These are phyloP conservation scores for Dreissena polymorpha DNA, from an alignment of 1,140 invertebrate species.

Conservation along the genomic window DNA sequence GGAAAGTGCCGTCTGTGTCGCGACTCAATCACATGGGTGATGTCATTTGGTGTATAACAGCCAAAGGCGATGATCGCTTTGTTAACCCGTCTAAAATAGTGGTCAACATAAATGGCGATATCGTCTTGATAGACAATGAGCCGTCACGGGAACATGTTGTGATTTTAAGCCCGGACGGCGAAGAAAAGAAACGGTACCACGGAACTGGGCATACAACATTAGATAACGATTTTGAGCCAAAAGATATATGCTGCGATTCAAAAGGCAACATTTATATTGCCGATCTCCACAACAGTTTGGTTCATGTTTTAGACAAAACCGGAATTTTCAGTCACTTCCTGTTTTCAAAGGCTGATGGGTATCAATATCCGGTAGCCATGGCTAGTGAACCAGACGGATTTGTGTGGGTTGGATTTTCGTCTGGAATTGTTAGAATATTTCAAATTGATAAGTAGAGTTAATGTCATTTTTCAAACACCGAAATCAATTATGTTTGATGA, in stretches of 20 bases:
- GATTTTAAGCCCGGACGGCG: constrained; percentile 36
- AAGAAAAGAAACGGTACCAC: constrained; percentile 49
- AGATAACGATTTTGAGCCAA: constrained; percentile 28
- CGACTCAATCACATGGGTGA: constrained; percentile 21
- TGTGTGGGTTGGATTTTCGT: constrained; percentile 39
- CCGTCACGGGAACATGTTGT: constrained; percentile 29
- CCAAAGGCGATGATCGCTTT: constrained; percentile 30
- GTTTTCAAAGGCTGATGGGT: constrained; percentile 39
- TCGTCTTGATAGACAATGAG: constrained; percentile 40
- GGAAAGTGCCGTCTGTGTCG: constrained; percentile 16
- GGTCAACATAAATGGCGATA: constrained; percentile 38
- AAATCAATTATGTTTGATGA: background rate
- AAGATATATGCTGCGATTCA: constrained; percentile 42
- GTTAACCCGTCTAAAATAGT: constrained; percentile 27
- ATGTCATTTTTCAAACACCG: too few relatives aligned
- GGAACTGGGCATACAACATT: constrained; percentile 1
- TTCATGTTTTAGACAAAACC: constrained; percentile 42
- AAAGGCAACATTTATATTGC: constrained; percentile 30
- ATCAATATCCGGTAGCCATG: constrained; percentile 34
- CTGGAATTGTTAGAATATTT: constrained; percentile 12
- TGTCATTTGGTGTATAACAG: constrained; percentile 25
- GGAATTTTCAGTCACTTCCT: constrained; percentile 41
- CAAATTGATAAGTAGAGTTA: background rate
- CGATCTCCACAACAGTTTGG: constrained; percentile 34
- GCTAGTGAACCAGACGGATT: constrained; percentile 30